Evolutionary conservation across 37 sponge, comb jelly and placozoan species (phyloP).

Genomic region (Oscarella lobularis): DNA sequence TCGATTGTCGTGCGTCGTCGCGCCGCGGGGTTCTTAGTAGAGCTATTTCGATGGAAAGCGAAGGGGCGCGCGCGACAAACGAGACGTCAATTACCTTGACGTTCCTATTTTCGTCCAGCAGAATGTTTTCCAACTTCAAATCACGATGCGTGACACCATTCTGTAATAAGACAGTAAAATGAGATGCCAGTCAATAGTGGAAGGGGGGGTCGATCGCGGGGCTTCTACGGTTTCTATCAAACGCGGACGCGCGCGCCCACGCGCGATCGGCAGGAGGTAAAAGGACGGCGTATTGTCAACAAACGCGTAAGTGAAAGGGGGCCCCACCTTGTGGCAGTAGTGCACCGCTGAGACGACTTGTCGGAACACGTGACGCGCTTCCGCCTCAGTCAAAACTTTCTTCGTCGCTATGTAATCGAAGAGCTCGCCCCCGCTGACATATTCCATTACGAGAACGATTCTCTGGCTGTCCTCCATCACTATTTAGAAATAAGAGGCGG

Average conservation of each 20-base stretch:
- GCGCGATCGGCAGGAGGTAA: slow-evolving; percentile 1
- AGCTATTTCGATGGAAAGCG: no score
- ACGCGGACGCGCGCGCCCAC: neutral
- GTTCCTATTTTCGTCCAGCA: slow-evolving; percentile 22
- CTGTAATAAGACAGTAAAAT: slow-evolving; percentile 17
- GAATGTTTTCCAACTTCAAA: slow-evolving; percentile 60
- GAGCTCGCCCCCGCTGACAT: neutral
- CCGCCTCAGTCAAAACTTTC: neutral
- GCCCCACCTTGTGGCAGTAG: neutral
- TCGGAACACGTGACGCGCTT: neutral
- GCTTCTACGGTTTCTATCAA: no score
- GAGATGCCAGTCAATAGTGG: no score
- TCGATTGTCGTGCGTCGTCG: no score
- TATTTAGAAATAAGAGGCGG: neutral
- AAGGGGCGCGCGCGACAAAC: no score
- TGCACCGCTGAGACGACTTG: neutral
- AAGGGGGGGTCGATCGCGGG: no score
- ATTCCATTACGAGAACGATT: neutral
- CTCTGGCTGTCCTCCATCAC: neutral
- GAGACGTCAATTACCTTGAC: slow-evolving; percentile 61
- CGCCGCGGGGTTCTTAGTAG: no score
- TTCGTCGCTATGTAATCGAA: slow-evolving; percentile 3
- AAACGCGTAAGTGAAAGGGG: no score
- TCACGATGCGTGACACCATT: slow-evolving; percentile 45
- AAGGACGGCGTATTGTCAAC: no score